These are phyloP conservation scores for Doris montereyensis DNA, from an alignment of 2,888 invertebrate genomes.

Conservation along the genomic window DNA sequence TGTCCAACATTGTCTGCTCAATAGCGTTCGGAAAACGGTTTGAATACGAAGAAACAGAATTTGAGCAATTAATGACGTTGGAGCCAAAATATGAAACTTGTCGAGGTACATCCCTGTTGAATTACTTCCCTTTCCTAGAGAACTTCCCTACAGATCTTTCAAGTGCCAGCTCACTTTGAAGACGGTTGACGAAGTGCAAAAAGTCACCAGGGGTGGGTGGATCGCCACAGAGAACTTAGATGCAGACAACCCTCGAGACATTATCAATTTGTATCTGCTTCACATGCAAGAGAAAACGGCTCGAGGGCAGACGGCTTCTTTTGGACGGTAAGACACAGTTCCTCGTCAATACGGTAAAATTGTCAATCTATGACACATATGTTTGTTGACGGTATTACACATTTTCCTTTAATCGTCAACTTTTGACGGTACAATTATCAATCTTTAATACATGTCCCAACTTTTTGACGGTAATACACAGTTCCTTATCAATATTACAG, in stretches of 20 bases:
- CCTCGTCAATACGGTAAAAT: no score
- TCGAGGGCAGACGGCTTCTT: neutral
- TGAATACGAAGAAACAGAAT: slow-evolving; percentile 51
- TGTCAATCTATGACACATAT: no score
- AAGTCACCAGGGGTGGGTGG: slow-evolving; percentile 39
- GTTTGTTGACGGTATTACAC: no score
- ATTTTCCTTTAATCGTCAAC: no score
- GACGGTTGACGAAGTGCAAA: slow-evolving; percentile 47
- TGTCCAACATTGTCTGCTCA: slow-evolving; percentile 53
- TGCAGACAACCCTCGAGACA: slow-evolving; percentile 45
- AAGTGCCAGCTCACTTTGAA: slow-evolving; percentile 42
- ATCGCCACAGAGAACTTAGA: slow-evolving; percentile 44
- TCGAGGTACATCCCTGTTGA: slow-evolving; percentile 45
- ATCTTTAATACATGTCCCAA: no score
- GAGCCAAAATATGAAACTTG: slow-evolving; percentile 46
- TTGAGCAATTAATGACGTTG: no score
- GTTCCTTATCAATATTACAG: no score
- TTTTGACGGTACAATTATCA: no score
- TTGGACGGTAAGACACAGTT: slow-evolving; percentile 26
- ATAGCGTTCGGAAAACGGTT: slow-evolving; percentile 53
- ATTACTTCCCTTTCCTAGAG: slow-evolving; percentile 48
- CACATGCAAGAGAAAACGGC: slow-evolving; percentile 46
- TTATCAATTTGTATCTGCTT: slow-evolving; percentile 57
- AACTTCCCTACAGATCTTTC: slow-evolving; percentile 49
- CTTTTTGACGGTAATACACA: no score